Evolutionary conservation across 2,888 invertebrate species (phyloP), one percentile per base, ranked within the genome.

Genomic region (Uropetala carovei): DNA sequence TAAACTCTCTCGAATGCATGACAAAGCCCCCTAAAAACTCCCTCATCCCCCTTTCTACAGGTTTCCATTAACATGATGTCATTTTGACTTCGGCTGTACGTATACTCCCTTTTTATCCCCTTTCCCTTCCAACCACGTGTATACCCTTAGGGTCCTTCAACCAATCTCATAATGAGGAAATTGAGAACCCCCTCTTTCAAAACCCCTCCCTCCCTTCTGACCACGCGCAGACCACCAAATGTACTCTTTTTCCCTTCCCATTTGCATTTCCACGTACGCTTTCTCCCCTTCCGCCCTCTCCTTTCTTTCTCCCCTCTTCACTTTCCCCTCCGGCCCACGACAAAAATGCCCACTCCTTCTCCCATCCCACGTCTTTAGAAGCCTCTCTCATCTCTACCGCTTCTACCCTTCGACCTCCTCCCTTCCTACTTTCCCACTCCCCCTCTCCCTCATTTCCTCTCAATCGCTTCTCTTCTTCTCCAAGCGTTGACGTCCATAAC

Each of bases 91-190:
- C 89, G 43, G 22, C 64, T 89, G 43, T 18, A n/a, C 13, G 83
- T n/a, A 83, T 89, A 27, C 68, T 30, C n/a, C 86, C 68, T n/a
- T 64, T 64, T 64, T 60, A 83, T 86, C 11, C 22, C 22, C 75
- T 14, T 60, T n/a, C 64, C 64, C 64, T 64, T n/a, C 64, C 14
- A n/a, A 64, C 75, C 75, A 75, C 75, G 75, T 75, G 75, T 18
- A 75, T 27, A 11, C 75, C 75, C 75, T 14, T 75, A 58, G 89
- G 64, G 14, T 43, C 64, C 43, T 89, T 59, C 89, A 64, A 43
- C 89, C 89, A 89, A 89, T 89, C 89, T 89, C 89, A 30, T 89
- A 89, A 89, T 89, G 89, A 89, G 89, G 89, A 89, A 89, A 89
- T 89, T 89, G 89, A 89, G 89, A 89, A 89, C 30, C 30, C 43